Evolutionary conservation across 2,888 invertebrate genomes (phyloP).

Genomic region (Heliconius aoede): DNA sequence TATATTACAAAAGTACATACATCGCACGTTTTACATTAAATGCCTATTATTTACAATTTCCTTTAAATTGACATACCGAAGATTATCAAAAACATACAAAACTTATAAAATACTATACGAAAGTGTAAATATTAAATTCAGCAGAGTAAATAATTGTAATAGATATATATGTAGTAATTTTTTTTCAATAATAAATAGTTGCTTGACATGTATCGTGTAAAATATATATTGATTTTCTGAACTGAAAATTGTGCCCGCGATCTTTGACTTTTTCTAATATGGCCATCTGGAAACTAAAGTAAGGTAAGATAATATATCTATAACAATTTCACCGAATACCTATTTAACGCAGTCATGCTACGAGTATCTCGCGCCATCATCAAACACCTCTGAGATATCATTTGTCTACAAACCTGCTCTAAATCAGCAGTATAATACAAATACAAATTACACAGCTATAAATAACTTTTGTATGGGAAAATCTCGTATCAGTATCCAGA

Average conservation of each 20-base stretch:
- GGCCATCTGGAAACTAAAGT: background rate
- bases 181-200: background rate
- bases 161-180: background rate
- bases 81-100: no score
- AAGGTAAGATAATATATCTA: background rate
- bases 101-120: no score
- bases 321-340: background rate
- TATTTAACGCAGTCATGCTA: constrained; percentile 18
- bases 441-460: constrained; percentile 72
- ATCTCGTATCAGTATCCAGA: constrained; percentile 67
- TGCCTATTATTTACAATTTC: no score
- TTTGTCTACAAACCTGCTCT: constrained; percentile 60
- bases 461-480: constrained; percentile 71
- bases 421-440: constrained; percentile 65
- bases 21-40: no score
- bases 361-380: constrained; percentile 45
- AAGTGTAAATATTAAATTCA: no score
- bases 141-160: background rate
- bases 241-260: background rate
- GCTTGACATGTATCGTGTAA: background rate
- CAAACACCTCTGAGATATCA: constrained; percentile 51
- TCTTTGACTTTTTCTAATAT: background rate
- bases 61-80: no score
- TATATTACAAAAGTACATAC: no score
- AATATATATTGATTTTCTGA: background rate